phyloP scores from a whole-genome alignment of 2,113 vertebrate genomes.

The Kryptolebias marmoratus region DNA sequence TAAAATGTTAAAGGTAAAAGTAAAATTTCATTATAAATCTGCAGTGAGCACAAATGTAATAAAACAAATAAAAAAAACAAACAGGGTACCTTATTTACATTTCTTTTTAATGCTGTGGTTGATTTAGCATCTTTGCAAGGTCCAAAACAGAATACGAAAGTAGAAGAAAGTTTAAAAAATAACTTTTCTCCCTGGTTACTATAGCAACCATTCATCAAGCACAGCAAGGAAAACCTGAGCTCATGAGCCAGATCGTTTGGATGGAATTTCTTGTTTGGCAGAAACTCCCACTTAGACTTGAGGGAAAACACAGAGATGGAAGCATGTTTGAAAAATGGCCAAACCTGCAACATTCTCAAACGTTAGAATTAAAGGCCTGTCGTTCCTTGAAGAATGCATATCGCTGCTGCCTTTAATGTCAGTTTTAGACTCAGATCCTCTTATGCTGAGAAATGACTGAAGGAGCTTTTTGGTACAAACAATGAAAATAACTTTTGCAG shows the following conservation, averaged over 20 bases:
- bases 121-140: slow-evolving; percentile 5
- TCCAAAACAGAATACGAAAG: slow-evolving; percentile 7
- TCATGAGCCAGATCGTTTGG: slow-evolving; percentile 41
- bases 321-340: too few species aligned
- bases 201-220: slow-evolving; percentile 58
- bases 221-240: slow-evolving; percentile 15
- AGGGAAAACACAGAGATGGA: background rate
- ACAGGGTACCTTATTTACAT: background rate
- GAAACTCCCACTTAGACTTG: slow-evolving; percentile 39
- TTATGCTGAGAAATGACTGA: too few species aligned
- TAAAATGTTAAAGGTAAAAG: too few species aligned
- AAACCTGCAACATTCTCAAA: too few species aligned
- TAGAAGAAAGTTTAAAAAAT: slow-evolving; percentile 34
- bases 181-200: slow-evolving; percentile 48
- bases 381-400: too few species aligned
- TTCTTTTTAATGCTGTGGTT: background rate
- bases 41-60: too few species aligned
- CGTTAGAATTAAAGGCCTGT: too few species aligned
- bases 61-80: background rate
- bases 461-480: too few species aligned
- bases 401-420: too few species aligned
- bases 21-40: too few species aligned
- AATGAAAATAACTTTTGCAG: too few species aligned
- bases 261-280: slow-evolving; percentile 50
- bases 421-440: too few species aligned